phyloP scores from a whole-genome alignment of 2,113 vertebrate genomes.

The Embiotoca jacksoni region DNA sequence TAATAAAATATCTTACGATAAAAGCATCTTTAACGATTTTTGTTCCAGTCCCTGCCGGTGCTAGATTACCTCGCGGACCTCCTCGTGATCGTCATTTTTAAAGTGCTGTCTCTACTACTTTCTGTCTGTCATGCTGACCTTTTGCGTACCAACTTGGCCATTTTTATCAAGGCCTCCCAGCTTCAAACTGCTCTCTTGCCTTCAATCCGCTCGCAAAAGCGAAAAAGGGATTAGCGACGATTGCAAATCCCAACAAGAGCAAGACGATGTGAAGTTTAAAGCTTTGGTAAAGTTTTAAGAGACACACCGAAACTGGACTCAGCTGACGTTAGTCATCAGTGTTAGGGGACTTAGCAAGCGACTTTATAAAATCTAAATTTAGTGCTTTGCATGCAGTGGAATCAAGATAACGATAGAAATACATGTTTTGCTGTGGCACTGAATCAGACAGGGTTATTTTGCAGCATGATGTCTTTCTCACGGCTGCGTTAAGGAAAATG shows the following conservation, averaged over 20 bases:
- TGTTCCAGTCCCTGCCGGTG: neutral
- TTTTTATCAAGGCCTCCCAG: constrained; percentile 30
- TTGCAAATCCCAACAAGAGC: constrained; percentile 20
- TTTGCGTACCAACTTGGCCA: constrained; percentile 10
- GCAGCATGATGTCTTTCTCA: constrained; percentile 35
- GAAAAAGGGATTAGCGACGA: constrained; percentile 32
- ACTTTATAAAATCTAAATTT: constrained; percentile 2
- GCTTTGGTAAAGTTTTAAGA: constrained; percentile 11
- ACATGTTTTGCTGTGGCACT: neutral
- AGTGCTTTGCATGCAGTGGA: constrained; percentile 6
- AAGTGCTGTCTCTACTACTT: no score
- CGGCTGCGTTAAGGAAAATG: constrained; percentile 44
- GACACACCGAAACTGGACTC: constrained; percentile 1
- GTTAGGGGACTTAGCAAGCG: constrained; percentile 1
- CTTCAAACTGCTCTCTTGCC: constrained; percentile 13
- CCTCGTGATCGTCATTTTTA: no score
- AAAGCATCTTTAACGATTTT: constrained; percentile 34
- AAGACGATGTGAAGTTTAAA: constrained; percentile 1
- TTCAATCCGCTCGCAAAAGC: neutral
- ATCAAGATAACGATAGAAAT: constrained; percentile 10
- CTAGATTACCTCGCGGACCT: neutral
- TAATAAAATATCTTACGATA: constrained; percentile 83
- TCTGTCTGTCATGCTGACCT: constrained; percentile 15
- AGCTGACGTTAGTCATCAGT: neutral
- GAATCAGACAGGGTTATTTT: constrained; percentile 42